Evolutionary conservation across 2,797 vertebrate species (phyloP), one percentile per base, ranked within the genome.

Genomic region (Siniperca undulata): DNA sequence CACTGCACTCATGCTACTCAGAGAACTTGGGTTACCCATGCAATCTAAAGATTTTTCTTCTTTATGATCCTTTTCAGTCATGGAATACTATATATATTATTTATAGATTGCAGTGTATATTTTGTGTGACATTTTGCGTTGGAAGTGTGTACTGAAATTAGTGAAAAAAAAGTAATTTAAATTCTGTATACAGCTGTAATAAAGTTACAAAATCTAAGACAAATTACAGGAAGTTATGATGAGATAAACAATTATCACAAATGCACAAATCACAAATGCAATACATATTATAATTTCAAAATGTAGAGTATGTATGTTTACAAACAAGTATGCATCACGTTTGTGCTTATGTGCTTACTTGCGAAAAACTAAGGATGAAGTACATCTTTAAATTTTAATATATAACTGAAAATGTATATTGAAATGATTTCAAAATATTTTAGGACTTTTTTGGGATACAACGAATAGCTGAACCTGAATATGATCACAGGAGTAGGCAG

Each of bases 401-500:
- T n/a, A n/a, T 7, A 58, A 27, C 13, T 5, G 34, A 66, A 7
- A 20, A 46, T 17, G 34, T 24, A 42, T 27, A 12, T 1, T 17
- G 3, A 67, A 46, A 53, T 46, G 2, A 67, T 3, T 60, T 20
- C 1, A 27, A 6, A 22, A 61, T 44, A 38, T 50, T 58, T n/a
- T 34, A 16, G 44, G 20, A 27, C 1, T 7, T 16, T 40, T 48
- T 44, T 0, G 7, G 78, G 46, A 44, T 8, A 64, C 38, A 22
- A 44, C 9, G 30, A 70, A 52, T 36, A 59, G 66, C 24, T 58
- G 44, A 46, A 74, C 34, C 55, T 38, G 79, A 85, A 80, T 74
- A 62, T 83, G 87, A 91, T 69, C 65, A 61, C 69, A 44, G 44
- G 36, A 84, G 77, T 77, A 77, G 70, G 70, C 77, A 81, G 62